Evolutionary conservation across 1,140 invertebrate genomes (phyloP), one percentile per base, ranked within the genome.

Genomic region (Trichogramma pretiosum): DNA sequence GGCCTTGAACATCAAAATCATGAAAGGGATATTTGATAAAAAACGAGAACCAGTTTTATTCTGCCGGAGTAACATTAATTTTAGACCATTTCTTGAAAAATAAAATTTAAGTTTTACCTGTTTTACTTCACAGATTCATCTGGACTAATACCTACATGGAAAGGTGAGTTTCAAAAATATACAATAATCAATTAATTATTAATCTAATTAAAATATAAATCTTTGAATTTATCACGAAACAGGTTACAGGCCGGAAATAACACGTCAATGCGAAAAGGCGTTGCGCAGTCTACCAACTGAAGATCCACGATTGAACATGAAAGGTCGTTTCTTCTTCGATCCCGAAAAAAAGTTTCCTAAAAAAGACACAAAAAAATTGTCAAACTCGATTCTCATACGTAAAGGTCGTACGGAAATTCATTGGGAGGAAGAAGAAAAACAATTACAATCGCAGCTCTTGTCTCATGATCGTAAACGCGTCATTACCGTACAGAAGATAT

Each of bases 221-320:
- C n/a, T n/a, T n/a, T n/a, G n/a, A n/a, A 40, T 48, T 3, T 45
- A 41, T 50, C 43, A 43, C 28, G 16, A 34, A 7, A 11, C 50
- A 72, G 70, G 70, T 61, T 72, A 68, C 54, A 65, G 61, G 30
- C 67, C 66, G 14, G 70, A 72, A 57, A 65, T 72, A 46, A 55
- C 71, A 30, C 64, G 60, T 17, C 60, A 68, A 18, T 71, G 70
- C 40, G 68, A 70, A 47, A 57, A 59, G 17, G 70, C 68, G 0
- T 38, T 72, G 1, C 61, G 61, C 7, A 62, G 67, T 17, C 56
- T 72, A 22, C 68, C 68, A 5, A 34, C 54, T 0, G 70, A 73
- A 48, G 70, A 73, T 54, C 67, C 63, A 5, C 62, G 70, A n/a
- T 57, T 73, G 30, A 70, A 67, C 33, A 67, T 68, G 61, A 70